Percentiles rank a stretch among this genome's conserved stretches.
These are phyloP conservation scores for Indicator maculatus DNA, from an alignment of 2,113 vertebrate genomes.

Conservation along the genomic window DNA sequence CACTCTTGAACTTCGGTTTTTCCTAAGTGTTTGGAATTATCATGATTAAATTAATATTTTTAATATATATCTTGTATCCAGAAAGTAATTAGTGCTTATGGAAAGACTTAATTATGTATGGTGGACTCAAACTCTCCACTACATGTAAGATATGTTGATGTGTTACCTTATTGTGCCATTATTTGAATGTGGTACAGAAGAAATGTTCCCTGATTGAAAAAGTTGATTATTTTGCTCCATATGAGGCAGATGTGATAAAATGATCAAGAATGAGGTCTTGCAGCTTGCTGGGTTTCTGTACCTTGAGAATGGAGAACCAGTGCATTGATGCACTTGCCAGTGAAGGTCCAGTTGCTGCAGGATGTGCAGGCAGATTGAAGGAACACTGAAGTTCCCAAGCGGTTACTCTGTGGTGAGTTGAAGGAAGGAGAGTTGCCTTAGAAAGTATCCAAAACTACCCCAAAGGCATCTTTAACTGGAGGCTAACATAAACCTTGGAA, in stretches of 20 bases:
- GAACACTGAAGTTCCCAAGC: too few species aligned
- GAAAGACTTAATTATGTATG: neutral
- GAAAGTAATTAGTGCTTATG: neutral
- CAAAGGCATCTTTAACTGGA: neutral
- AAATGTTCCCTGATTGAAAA: neutral
- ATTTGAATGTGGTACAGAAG: neutral
- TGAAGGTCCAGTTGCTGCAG: neutral
- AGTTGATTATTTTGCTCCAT: neutral
- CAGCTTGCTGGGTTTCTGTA: neutral
- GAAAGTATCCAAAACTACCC: neutral
- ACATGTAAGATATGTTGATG: neutral
- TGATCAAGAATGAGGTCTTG: neutral
- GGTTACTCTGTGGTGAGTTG: neutral
- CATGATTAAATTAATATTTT: neutral
- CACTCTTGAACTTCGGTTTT: neutral
- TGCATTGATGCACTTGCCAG: neutral
- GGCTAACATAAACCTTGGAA: neutral
- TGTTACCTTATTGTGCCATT: neutral
- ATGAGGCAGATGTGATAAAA: neutral
- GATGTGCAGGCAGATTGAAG: rapidly evolving
- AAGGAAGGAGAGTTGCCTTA: neutral
- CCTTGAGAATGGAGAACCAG: neutral
- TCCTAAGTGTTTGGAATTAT: neutral
- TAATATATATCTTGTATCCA: neutral
- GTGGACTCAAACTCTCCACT: neutral